phyloP scores from a whole-genome alignment of 2,797 vertebrate genomes.

The Heteromormyrus szaboi region DNA sequence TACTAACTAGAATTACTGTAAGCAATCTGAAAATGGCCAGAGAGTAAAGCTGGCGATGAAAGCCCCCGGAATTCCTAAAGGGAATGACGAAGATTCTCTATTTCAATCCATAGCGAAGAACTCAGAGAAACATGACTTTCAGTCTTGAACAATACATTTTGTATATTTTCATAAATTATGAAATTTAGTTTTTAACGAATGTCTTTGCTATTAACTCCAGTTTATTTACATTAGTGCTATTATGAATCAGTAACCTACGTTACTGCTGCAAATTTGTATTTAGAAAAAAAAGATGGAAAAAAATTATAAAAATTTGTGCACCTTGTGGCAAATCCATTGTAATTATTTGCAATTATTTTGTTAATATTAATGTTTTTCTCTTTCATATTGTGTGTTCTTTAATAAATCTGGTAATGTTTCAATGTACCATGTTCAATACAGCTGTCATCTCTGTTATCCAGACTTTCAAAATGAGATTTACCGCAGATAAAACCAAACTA shows the following conservation, averaged over 20 bases:
- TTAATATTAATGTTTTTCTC: background rate
- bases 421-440: background rate
- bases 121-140: constrained; percentile 49
- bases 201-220: background rate
- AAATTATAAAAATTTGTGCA: background rate
- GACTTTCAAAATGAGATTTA: background rate
- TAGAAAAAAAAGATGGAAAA: background rate
- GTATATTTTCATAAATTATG: background rate
- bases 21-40: background rate
- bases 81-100: constrained; percentile 67
- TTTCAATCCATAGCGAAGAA: constrained; percentile 61
- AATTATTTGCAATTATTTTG: background rate
- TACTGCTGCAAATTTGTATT: background rate
- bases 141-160: background rate
- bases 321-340: background rate
- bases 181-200: constrained; percentile 24
- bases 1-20: background rate
- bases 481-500: background rate
- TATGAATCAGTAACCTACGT: background rate
- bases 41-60: background rate
- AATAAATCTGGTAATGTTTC: background rate
- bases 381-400: background rate
- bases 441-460: background rate
- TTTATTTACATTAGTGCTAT: background rate
- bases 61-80: constrained; percentile 37